Conservation (phyloP, 1,140 invertebrate genomes). For the Drosophila pruinosa region DNA sequence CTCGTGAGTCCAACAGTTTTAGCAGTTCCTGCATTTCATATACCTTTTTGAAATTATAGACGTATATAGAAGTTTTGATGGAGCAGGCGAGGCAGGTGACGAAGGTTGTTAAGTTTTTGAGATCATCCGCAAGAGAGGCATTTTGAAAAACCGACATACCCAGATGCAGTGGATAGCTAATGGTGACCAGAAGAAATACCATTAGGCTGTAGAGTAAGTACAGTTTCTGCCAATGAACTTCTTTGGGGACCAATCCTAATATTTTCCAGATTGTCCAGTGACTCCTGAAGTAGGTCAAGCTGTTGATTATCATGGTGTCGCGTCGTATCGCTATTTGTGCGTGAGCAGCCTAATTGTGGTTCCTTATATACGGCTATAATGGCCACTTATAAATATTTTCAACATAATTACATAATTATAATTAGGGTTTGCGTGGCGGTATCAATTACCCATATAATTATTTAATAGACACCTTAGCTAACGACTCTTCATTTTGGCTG, state of each 20-base stretch:
- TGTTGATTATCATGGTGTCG: slow-evolving; percentile 31
- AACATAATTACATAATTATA: slow-evolving; percentile 41
- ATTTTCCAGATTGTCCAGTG: slow-evolving; percentile 55
- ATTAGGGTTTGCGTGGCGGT: slow-evolving; percentile 24
- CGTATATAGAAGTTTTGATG: slow-evolving; percentile 51
- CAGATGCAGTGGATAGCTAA: slow-evolving; percentile 65
- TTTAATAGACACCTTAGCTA: background rate
- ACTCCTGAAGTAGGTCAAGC: slow-evolving; percentile 49
- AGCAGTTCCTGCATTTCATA: slow-evolving; percentile 49
- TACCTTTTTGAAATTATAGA: slow-evolving; percentile 47
- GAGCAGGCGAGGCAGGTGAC: slow-evolving; percentile 56
- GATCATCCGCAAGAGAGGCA: slow-evolving; percentile 47
- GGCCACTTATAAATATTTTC: background rate
- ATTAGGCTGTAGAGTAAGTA: slow-evolving; percentile 32
- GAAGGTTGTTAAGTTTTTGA: slow-evolving; percentile 57
- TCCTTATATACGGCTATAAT: background rate
- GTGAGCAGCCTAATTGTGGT: too few relatives aligned
- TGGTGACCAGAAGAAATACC: slow-evolving; percentile 44
- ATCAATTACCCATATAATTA: slow-evolving; percentile 36
- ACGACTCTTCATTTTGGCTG: too few relatives aligned
- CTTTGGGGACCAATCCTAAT: slow-evolving; percentile 25
- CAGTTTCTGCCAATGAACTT: background rate
- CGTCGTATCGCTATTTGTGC: background rate
- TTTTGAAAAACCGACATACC: slow-evolving; percentile 45
- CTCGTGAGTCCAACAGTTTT: slow-evolving; percentile 41